Conservation (phyloP, 2,888 invertebrate species). For the Platypus cylindrus region DNA sequence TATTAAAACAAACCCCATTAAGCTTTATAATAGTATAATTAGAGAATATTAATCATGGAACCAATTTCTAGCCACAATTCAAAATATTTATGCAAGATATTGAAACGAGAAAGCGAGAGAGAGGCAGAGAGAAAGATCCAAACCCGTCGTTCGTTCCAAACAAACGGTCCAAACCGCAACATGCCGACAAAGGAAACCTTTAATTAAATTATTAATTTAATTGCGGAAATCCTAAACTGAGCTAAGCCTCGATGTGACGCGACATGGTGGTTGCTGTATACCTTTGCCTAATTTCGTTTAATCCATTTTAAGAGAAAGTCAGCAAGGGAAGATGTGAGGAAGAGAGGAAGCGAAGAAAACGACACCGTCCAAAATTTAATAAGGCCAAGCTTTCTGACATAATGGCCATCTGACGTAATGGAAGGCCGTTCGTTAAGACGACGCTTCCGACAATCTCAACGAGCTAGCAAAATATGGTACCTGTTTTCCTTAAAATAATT, state of each 20-base stretch:
- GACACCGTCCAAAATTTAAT: constrained; percentile 11
- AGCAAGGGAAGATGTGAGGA: too few species aligned
- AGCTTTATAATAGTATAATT: too few species aligned
- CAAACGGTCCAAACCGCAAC: constrained; percentile 3
- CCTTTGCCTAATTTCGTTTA: constrained; percentile 14
- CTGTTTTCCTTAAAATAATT: too few species aligned
- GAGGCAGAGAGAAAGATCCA: too few species aligned
- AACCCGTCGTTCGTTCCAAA: constrained; percentile 3
- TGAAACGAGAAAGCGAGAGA: too few species aligned
- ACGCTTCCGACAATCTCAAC: too few species aligned
- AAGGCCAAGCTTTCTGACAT: constrained; percentile 6
- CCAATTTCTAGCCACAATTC: too few species aligned
- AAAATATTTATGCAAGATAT: constrained; percentile 6
- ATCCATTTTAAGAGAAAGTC: constrained; percentile 9
- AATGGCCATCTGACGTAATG: constrained; percentile 8
- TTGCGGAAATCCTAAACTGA: constrained; percentile 13
- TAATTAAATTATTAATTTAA: constrained; percentile 15
- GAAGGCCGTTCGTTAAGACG: constrained; percentile 8
- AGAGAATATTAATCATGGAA: too few species aligned
- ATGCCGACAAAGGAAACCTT: constrained; percentile 12
- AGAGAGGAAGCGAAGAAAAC: too few species aligned
- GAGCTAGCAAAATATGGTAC: too few species aligned
- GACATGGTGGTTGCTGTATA: too few species aligned
- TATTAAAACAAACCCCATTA: too few species aligned
- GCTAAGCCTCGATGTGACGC: constrained; percentile 11